Conservation (phyloP, 1,140 invertebrate species). For the Meloidogyne hapla region DNA sequence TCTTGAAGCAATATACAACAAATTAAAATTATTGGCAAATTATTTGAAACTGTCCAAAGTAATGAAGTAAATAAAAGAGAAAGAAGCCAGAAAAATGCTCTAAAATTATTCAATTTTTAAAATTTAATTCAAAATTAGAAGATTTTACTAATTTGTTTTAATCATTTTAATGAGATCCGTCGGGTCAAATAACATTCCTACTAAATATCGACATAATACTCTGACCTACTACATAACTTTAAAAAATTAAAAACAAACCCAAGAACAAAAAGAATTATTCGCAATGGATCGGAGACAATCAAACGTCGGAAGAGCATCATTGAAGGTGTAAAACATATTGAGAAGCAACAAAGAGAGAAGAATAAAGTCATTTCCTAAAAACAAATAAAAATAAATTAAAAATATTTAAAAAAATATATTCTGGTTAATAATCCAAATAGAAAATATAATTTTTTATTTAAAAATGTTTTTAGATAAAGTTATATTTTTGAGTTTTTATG, state of each 20-base stretch:
- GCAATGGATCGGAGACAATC: constrained; percentile 46
- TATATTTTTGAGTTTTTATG: neutral
- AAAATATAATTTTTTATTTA: neutral
- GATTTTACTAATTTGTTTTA: no score
- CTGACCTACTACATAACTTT: no score
- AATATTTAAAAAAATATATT: no score
- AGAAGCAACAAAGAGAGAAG: constrained; percentile 43
- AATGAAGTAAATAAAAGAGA: constrained; percentile 41
- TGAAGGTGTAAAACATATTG: constrained; percentile 43
- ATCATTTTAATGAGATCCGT: no score
- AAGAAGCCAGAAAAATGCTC: constrained; percentile 47
- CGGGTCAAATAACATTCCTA: no score
- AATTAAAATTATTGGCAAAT: constrained; percentile 31
- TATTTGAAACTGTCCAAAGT: constrained; percentile 21
- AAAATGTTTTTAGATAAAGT: neutral
- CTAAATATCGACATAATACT: no score
- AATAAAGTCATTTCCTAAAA: constrained; percentile 40
- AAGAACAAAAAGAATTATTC: constrained; percentile 49
- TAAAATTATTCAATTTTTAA: constrained; percentile 29
- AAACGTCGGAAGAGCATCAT: constrained; percentile 39
- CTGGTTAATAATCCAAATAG: neutral
- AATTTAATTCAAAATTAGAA: no score
- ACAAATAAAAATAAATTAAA: no score
- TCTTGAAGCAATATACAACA: constrained; percentile 42
- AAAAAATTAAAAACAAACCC: constrained; percentile 35